These are phyloP conservation scores for Palythoa heliodiscus DNA, from an alignment of 92 coral and sea anemone species.

Conservation along the genomic window DNA sequence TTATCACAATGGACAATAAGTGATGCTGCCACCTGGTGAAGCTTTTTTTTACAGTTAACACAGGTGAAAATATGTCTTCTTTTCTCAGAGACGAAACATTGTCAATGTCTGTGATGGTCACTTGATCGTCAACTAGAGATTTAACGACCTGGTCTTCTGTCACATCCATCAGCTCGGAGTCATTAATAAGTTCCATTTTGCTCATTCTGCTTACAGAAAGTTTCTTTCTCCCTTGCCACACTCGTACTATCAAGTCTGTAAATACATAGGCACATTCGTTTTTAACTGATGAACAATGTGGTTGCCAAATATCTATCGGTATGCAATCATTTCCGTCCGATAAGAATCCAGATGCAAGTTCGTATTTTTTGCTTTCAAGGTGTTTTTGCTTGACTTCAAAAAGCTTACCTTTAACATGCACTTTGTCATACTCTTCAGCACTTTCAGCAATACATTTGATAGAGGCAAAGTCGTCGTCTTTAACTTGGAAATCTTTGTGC, in stretches of 20 bases:
- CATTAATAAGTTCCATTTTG: conserved; percentile 40
- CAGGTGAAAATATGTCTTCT: conserved; percentile 36
- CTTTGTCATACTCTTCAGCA: conserved; percentile 53
- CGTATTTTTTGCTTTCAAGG: conserved; percentile 11
- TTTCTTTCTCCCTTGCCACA: conserved; percentile 62
- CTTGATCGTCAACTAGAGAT: conserved; percentile 43
- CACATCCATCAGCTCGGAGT: conserved; percentile 29
- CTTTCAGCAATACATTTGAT: conserved; percentile 40
- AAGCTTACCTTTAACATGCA: conserved; percentile 23
- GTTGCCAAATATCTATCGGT: conserved; percentile 49
- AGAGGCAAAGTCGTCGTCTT: conserved; percentile 48
- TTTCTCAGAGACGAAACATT: conserved; percentile 40
- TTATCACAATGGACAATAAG: conserved; percentile 45
- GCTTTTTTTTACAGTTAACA: conserved; percentile 47
- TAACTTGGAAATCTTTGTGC: conserved; percentile 47
- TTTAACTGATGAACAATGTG: conserved; percentile 51
- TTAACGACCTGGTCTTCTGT: conserved; percentile 40
- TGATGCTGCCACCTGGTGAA: conserved; percentile 40
- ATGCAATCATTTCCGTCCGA: conserved; percentile 46
- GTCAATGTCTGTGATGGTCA: conserved; percentile 42
- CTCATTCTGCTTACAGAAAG: conserved; percentile 45
- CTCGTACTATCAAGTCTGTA: conserved; percentile 45
- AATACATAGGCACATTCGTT: conserved; percentile 39
- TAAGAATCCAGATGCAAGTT: conserved; percentile 52
- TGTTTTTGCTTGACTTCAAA: conserved; percentile 28